Conservation (phyloP, 2,113 vertebrate species). For the Columba livia region DNA sequence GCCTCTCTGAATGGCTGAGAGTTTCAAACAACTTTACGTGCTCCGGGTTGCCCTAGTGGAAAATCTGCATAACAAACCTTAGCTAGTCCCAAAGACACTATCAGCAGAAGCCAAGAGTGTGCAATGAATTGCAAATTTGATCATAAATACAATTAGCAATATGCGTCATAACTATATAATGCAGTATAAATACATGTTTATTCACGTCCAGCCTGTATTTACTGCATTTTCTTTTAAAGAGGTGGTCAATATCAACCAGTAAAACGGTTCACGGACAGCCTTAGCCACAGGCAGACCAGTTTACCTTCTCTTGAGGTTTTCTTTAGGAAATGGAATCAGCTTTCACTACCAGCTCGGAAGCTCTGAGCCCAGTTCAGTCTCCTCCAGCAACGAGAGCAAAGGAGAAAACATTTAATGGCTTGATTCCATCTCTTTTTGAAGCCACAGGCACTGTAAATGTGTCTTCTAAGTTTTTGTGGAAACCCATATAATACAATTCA, state of each 20-base stretch:
- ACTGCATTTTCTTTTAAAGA: neutral
- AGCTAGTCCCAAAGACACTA: neutral
- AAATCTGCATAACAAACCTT: neutral
- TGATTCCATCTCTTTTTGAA: neutral
- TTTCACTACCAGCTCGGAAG: neutral
- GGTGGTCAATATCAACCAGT: neutral
- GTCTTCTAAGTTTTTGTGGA: neutral
- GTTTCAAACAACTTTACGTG: neutral
- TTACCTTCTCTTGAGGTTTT: neutral
- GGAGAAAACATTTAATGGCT: neutral
- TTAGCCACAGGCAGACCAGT: neutral
- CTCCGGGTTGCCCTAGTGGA: neutral
- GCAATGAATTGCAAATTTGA: neutral
- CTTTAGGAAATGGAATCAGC: neutral
- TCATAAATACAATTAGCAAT: neutral
- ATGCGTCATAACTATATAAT: neutral
- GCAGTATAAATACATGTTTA: neutral
- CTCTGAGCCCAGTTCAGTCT: neutral
- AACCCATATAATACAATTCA: neutral
- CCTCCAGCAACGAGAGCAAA: neutral
- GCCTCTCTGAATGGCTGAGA: neutral
- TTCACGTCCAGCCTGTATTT: neutral
- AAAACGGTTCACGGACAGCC: neutral
- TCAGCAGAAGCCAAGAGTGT: neutral
- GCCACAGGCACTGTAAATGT: neutral